phyloP scores from a whole-genome alignment of 2,797 vertebrate genomes.

The Gymnoscopelus microlampas region DNA sequence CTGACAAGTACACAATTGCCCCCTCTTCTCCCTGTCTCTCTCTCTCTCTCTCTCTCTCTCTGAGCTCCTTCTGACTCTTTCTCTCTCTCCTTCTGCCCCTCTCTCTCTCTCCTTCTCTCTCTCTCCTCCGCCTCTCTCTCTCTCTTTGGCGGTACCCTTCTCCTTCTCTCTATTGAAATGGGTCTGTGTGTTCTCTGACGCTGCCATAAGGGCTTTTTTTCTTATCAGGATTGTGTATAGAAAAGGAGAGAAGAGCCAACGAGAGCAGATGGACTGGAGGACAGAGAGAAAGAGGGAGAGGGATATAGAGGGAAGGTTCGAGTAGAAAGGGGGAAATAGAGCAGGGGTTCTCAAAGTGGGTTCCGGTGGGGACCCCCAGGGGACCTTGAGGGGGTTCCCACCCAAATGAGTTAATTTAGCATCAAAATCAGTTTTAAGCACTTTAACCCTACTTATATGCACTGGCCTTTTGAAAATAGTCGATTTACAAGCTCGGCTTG shows the following conservation, averaged over 20 bases:
- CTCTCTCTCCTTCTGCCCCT: slow-evolving; percentile 23
- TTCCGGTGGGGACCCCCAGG: too few species aligned
- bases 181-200: too few species aligned
- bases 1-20: slow-evolving; percentile 77
- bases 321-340: not conserved
- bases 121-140: slow-evolving; percentile 22
- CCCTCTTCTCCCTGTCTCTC: slow-evolving; percentile 53
- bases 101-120: slow-evolving; percentile 26
- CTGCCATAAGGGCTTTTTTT: slow-evolving; percentile 43
- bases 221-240: slow-evolving; percentile 57
- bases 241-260: slow-evolving; percentile 14
- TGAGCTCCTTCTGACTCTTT: slow-evolving; percentile 3
- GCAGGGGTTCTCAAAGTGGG: too few species aligned
- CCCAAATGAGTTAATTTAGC: too few species aligned
- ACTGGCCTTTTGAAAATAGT: too few species aligned
- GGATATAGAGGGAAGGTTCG: too few species aligned
- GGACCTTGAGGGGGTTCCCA: too few species aligned
- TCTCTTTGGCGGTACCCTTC: slow-evolving; percentile 56
- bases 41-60: slow-evolving; percentile 35
- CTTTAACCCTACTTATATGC: too few species aligned
- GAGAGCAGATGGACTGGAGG: not conserved
- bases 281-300: not conserved
- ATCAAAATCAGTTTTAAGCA: too few species aligned
- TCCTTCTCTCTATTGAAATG: slow-evolving; percentile 17
- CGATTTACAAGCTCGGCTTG: too few species aligned